Evolutionary conservation across 2,113 vertebrate genomes (phyloP).

Genomic region (Synchiropus splendidus): DNA sequence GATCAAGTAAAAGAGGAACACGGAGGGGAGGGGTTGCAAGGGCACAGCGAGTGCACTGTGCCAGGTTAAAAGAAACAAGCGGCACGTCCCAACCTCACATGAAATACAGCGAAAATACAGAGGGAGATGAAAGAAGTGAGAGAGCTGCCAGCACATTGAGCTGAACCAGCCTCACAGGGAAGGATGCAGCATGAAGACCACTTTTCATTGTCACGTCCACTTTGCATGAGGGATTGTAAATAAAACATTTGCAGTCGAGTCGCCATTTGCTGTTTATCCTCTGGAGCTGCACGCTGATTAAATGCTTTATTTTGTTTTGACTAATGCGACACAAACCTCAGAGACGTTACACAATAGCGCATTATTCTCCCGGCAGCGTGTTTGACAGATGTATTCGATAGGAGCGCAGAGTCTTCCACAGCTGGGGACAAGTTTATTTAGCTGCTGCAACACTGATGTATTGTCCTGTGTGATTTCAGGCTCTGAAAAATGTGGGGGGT

Average conservation of each 20-base stretch:
- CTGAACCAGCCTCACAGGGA: conserved; percentile 47
- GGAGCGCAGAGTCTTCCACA: not conserved
- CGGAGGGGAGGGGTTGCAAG: conserved; percentile 16
- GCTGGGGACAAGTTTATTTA: not conserved
- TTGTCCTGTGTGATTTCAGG: not conserved
- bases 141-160: conserved; percentile 36
- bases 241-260: conserved; percentile 25
- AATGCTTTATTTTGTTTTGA: conserved; percentile 15
- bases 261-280: conserved; percentile 10
- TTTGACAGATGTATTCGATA: not conserved
- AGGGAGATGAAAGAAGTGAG: conserved; percentile 16
- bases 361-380: not conserved
- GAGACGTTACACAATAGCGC: conserved; percentile 1
- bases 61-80: conserved; percentile 39
- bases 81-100: conserved; percentile 37
- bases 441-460: too few species aligned
- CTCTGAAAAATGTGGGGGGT: too few species aligned
- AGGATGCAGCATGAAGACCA: conserved; percentile 30
- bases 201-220: conserved; percentile 46
- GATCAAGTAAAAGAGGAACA: conserved; percentile 14
- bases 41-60: conserved; percentile 27
- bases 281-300: not conserved
- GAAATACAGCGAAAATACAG: conserved; percentile 35
- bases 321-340: not conserved
- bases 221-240: conserved; percentile 50